Conservation (phyloP, 2,113 vertebrate genomes). For the Hydropotes inermis region DNA sequence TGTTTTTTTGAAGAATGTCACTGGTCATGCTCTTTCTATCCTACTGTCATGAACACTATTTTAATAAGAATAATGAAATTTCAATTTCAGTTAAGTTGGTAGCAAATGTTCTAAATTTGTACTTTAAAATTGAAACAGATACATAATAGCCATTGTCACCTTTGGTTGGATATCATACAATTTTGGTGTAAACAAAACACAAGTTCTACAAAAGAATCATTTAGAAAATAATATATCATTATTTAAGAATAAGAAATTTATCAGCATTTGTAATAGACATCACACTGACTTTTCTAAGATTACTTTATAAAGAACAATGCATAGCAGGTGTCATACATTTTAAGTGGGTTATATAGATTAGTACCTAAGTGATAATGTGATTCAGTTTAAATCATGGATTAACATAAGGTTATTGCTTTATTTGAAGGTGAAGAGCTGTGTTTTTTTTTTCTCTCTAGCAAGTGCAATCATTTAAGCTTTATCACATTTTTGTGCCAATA, state of each 20-base stretch:
- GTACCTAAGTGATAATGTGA: neutral
- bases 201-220: neutral
- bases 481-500: neutral
- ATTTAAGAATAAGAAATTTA: constrained; percentile 1
- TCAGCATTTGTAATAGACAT: neutral
- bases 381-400: neutral
- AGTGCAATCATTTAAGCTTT: neutral
- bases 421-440: neutral
- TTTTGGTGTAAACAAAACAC: neutral
- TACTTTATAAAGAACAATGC: neutral
- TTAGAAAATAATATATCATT: neutral
- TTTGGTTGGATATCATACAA: neutral
- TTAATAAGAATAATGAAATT: neutral
- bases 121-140: constrained; percentile 5
- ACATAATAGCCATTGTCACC: neutral
- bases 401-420: constrained; percentile 16
- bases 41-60: neutral
- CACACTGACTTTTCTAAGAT: neutral
- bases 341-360: neutral
- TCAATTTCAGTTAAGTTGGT: neutral
- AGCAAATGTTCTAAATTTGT: neutral
- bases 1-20: neutral
- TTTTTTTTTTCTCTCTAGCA: neutral
- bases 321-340: neutral
- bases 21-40: neutral